Conservation (phyloP, 2,888 invertebrate species). For the Mantis religiosa region DNA sequence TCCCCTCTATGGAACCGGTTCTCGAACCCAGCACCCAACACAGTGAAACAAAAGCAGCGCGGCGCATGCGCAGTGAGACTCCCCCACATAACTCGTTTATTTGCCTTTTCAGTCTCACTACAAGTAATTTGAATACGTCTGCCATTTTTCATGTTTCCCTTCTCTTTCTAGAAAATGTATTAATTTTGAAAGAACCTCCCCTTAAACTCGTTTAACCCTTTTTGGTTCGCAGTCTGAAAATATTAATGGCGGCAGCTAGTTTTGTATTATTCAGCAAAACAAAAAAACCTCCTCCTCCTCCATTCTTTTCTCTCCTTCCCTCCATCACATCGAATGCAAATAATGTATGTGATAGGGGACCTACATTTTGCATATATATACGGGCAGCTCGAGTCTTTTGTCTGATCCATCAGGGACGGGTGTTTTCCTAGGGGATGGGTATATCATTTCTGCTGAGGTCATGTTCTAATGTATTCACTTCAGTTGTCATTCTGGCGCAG, state of each 20-base stretch:
- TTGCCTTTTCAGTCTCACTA: slow-evolving; percentile 16
- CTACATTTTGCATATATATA: slow-evolving; percentile 17
- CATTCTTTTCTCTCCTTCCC: not conserved
- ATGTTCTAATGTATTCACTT: slow-evolving; percentile 4
- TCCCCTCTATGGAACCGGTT: not conserved
- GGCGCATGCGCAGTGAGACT: not conserved
- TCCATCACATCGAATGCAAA: slow-evolving; percentile 7
- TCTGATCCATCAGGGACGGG: not conserved
- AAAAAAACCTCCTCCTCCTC: not conserved
- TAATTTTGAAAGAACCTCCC: slow-evolving; percentile 16
- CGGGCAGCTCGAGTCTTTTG: slow-evolving; percentile 10
- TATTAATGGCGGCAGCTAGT: slow-evolving; percentile 6
- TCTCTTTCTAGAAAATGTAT: slow-evolving; percentile 10
- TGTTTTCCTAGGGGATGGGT: not conserved
- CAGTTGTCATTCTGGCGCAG: not conserved
- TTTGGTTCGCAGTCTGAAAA: not conserved
- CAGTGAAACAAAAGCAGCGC: no score
- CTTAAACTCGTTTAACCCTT: slow-evolving; percentile 15
- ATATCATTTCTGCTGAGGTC: not conserved
- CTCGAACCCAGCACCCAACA: not conserved
- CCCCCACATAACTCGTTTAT: not conserved
- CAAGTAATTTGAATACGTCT: slow-evolving; percentile 17
- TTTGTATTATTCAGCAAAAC: slow-evolving; percentile 11
- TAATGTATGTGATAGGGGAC: slow-evolving; percentile 12
- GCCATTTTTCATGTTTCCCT: slow-evolving; percentile 20